phyloP scores from a whole-genome alignment of 2,797 vertebrate genomes.

The Syngnathus rostellatus region DNA sequence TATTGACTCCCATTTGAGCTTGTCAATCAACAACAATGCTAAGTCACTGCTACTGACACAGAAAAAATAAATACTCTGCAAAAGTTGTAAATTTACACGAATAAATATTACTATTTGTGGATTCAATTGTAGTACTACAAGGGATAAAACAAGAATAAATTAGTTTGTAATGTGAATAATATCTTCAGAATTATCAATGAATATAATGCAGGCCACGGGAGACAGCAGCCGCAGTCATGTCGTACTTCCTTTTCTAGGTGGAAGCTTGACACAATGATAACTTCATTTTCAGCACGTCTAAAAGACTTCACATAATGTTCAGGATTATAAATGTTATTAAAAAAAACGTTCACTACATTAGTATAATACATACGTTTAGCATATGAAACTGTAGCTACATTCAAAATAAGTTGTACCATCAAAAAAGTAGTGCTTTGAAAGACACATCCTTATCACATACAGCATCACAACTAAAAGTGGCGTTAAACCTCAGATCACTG shows the following conservation, averaged over 20 bases:
- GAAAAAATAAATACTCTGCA: neutral
- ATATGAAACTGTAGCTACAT: constrained; percentile 6
- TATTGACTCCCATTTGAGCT: neutral
- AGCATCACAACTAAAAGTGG: neutral
- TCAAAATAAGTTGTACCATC: neutral
- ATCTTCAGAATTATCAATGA: neutral
- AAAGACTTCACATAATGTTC: constrained; percentile 15
- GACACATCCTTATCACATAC: constrained; percentile 6
- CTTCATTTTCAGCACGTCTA: neutral
- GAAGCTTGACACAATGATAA: neutral
- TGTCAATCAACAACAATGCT: neutral
- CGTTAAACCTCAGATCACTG: neutral
- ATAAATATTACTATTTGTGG: neutral
- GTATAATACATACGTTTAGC: constrained; percentile 12
- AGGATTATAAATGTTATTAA: constrained; percentile 9
- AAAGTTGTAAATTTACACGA: neutral
- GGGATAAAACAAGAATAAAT: neutral
- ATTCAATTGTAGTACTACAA: neutral
- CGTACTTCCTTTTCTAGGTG: neutral
- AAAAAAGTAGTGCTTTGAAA: constrained; percentile 12
- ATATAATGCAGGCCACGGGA: neutral
- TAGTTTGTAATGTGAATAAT: neutral
- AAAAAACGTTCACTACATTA: constrained; percentile 23
- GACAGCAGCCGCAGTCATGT: neutral
- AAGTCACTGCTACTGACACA: neutral